Conservation (phyloP, 1,140 invertebrate genomes). For the Drosophila triauraria region DNA sequence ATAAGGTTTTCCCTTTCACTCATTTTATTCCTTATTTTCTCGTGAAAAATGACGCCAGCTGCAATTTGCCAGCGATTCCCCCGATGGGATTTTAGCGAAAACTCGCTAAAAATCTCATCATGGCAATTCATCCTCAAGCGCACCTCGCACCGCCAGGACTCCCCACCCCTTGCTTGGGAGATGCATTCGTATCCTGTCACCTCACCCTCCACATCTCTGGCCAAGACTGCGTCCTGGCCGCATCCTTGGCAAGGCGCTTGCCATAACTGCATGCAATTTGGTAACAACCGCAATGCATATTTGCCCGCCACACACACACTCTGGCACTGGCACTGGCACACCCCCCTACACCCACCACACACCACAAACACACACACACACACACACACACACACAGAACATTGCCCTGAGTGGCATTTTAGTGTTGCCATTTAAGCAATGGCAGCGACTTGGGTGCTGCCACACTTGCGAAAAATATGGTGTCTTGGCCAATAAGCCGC, state of each 20-base stretch:
- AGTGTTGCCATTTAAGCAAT: slow-evolving; percentile 70
- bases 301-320: slow-evolving; percentile 48
- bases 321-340: slow-evolving; percentile 6
- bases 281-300: slow-evolving; percentile 77
- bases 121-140: slow-evolving; percentile 49
- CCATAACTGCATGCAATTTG: slow-evolving; percentile 70
- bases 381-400: slow-evolving; percentile 18
- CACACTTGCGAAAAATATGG: slow-evolving; percentile 2
- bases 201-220: neutral
- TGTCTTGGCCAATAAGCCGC: neutral
- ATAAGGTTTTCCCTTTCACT: neutral
- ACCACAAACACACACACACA: neutral
- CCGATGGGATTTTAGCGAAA: slow-evolving; percentile 44
- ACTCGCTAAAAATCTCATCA: slow-evolving; percentile 48
- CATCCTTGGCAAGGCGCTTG: slow-evolving; percentile 63
- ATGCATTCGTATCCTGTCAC: slow-evolving; percentile 36
- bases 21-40: neutral
- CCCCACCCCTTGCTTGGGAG: neutral
- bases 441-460: slow-evolving; percentile 44
- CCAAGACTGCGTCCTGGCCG: slow-evolving; percentile 23
- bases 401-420: slow-evolving; percentile 79
- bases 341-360: neutral
- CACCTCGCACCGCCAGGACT: slow-evolving; percentile 41
- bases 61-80: slow-evolving; percentile 44
- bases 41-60: slow-evolving; percentile 41